Percentiles rank a stretch among this genome's conserved stretches.
Conservation (phyloP, 2,113 vertebrate species). For the Lophotis ruficrista region DNA sequence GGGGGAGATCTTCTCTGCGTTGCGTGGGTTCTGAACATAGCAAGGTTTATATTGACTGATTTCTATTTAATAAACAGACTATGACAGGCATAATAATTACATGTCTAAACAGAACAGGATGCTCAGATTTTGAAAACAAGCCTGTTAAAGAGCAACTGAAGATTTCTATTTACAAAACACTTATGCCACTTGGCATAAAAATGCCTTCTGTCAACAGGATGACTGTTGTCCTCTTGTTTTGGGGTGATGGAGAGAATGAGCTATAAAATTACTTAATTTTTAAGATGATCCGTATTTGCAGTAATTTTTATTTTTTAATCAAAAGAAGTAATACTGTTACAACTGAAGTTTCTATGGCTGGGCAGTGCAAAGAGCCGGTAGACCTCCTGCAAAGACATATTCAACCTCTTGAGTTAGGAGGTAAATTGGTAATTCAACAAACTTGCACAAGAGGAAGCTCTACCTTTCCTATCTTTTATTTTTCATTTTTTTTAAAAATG, state of each 20-base stretch:
- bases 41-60: slow-evolving; percentile 53
- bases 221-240: neutral
- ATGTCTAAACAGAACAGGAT: slow-evolving; percentile 47
- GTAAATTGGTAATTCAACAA: neutral
- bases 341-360: neutral
- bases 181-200: slow-evolving; percentile 24
- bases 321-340: neutral
- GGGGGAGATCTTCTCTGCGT: slow-evolving; percentile 11
- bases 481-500: neutral
- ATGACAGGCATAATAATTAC: slow-evolving; percentile 54
- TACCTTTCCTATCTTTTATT: neutral
- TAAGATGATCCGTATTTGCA: neutral
- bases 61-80: slow-evolving; percentile 56
- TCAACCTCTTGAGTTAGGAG: neutral
- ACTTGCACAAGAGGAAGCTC: neutral
- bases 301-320: neutral
- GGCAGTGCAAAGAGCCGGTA: neutral
- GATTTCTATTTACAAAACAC: slow-evolving; percentile 27
- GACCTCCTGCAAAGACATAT: neutral
- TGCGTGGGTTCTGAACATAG: slow-evolving; percentile 37
- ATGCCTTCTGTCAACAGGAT: slow-evolving; percentile 6
- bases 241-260: neutral
- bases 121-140: slow-evolving; percentile 43
- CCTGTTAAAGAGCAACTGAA: slow-evolving; percentile 56
- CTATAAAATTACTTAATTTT: neutral